A percentile compares a stretch with the other conserved stretches of the same genome.
phyloP scores from a whole-genome alignment of 2,888 invertebrate species.

The Acleris holmiana region DNA sequence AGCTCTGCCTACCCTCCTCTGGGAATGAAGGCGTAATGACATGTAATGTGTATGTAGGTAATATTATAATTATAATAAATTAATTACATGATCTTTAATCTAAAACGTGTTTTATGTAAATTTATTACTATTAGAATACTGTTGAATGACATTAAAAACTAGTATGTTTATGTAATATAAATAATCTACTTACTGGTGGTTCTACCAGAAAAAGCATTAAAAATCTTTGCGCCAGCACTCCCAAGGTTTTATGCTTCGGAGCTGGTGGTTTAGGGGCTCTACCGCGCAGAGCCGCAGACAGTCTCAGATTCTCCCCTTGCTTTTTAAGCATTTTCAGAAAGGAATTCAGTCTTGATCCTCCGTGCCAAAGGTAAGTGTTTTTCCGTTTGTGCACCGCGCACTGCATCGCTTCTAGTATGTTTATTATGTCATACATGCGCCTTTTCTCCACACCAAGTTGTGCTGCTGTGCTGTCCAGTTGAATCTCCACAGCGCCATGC shows the following conservation, averaged over 20 bases:
- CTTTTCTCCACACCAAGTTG: slow-evolving; percentile 87
- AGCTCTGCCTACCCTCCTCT: no score
- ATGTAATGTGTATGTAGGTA: no score
- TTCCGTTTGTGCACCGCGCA: slow-evolving; percentile 87
- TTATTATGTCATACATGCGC: slow-evolving; percentile 89
- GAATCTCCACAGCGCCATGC: slow-evolving; percentile 81
- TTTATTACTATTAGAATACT: no score
- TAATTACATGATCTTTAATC: no score
- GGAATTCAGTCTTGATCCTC: slow-evolving; percentile 84
- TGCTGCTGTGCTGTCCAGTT: slow-evolving; percentile 86
- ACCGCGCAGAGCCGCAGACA: slow-evolving; percentile 81
- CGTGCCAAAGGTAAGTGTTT: slow-evolving; percentile 89
- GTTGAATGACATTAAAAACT: background rate
- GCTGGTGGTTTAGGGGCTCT: slow-evolving; percentile 75
- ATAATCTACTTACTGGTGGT: slow-evolving; percentile 78
- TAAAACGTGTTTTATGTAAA: no score
- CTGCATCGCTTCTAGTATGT: slow-evolving; percentile 88
- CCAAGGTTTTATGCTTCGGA: slow-evolving; percentile 87
- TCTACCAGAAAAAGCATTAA: slow-evolving; percentile 88
- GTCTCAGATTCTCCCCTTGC: slow-evolving; percentile 80
- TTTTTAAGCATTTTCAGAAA: slow-evolving; percentile 86
- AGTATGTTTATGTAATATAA: background rate
- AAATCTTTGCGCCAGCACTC: slow-evolving; percentile 88
- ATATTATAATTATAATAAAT: no score
- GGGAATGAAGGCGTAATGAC: no score